Conservation (phyloP, 2,797 vertebrate species). For the Peromyscus aztecus region DNA sequence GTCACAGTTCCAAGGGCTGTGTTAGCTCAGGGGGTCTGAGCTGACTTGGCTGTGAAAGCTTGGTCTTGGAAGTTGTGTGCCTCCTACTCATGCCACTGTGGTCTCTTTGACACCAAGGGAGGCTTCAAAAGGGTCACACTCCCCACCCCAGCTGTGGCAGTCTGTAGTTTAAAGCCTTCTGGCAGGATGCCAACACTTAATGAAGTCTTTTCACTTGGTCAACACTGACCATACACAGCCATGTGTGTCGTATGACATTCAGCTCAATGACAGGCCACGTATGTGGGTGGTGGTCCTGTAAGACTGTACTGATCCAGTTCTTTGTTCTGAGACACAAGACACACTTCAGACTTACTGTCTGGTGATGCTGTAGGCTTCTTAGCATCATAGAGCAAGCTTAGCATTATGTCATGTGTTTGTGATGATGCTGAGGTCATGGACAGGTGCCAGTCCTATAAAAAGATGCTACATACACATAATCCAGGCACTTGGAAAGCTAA, state of each 20-base stretch:
- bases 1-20: background rate
- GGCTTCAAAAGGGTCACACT: background rate
- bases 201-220: conserved; percentile 1
- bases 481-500: background rate
- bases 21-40: background rate
- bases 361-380: too few species aligned
- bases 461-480: background rate
- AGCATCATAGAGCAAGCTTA: background rate
- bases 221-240: background rate
- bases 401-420: background rate
- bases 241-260: background rate
- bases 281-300: background rate
- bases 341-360: background rate
- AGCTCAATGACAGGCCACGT: background rate
- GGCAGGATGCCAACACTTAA: background rate
- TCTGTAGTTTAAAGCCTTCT: conserved; percentile 6
- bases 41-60: background rate
- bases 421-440: background rate
- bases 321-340: too few species aligned
- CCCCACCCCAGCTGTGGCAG: background rate
- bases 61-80: background rate
- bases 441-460: background rate
- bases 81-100: background rate
- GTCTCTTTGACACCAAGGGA: background rate
- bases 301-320: background rate